These are phyloP conservation scores for Lytechinus pictus DNA, from an alignment of 35 echinoderm and acorn worm genomes.

Conservation along the genomic window DNA sequence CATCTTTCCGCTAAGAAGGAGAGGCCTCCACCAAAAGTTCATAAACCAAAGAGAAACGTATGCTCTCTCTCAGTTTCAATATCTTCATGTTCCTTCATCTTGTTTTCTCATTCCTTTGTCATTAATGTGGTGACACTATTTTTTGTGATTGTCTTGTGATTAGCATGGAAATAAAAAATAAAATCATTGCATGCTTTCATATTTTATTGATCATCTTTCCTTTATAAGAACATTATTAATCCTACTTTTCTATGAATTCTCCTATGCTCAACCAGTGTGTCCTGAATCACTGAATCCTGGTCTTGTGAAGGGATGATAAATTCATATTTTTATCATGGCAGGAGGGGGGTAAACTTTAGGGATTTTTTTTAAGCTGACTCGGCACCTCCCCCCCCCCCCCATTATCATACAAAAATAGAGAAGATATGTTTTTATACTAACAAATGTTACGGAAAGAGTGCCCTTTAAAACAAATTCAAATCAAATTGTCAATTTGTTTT, in stretches of 20 bases:
- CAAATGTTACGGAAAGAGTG: too few species aligned
- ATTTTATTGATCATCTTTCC: background rate
- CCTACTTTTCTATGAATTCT: background rate
- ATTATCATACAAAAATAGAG: too few species aligned
- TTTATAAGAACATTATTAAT: background rate
- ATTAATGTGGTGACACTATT: background rate
- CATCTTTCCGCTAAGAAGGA: conserved; percentile 33
- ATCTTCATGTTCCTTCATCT: background rate
- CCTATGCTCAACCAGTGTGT: background rate
- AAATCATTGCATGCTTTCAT: background rate
- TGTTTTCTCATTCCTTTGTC: background rate
- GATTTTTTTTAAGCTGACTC: too few species aligned
- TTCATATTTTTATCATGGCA: too few species aligned
- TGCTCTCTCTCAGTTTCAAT: background rate
- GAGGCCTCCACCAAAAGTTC: conserved; percentile 46
- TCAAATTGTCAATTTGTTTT: too few species aligned
- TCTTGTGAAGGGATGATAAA: background rate
- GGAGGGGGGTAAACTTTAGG: too few species aligned
- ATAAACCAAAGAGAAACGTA: conserved; percentile 43
- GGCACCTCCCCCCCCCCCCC: too few species aligned
- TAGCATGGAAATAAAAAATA: background rate
- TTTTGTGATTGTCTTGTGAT: background rate
- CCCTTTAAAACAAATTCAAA: too few species aligned
- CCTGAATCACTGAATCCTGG: background rate
- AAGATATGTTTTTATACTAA: too few species aligned